Evolutionary conservation across 53 echinoderm and acorn worm genomes (phyloP).

Genomic region (Crossaster papposus): DNA sequence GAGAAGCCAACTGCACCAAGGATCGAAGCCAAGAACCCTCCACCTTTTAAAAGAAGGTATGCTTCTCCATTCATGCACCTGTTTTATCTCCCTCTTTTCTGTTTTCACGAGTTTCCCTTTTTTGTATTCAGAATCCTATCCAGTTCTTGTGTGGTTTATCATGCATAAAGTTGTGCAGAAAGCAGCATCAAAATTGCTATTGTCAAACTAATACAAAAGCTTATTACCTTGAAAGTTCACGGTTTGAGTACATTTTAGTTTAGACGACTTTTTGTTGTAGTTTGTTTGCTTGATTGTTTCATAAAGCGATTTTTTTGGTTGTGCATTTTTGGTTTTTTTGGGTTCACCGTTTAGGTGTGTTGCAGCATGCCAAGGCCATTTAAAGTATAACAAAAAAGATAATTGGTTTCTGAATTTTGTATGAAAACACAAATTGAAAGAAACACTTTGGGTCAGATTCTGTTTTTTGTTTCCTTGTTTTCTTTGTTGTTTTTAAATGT

Average conservation of each 20-base stretch:
- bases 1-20: conserved; percentile 85
- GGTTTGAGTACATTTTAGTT: not conserved
- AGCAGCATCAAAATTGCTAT: not conserved
- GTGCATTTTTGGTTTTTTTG: not conserved
- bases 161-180: not conserved
- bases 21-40: conserved; percentile 92
- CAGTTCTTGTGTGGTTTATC: not conserved
- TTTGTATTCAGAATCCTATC: no score
- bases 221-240: not conserved
- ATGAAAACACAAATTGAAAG: not conserved
- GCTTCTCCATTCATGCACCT: not conserved
- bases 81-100: no score
- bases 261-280: not conserved
- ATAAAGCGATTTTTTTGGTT: not conserved
- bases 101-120: not conserved
- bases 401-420: not conserved
- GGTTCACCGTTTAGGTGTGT: not conserved
- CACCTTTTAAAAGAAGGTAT: conserved; percentile 97
- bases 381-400: not conserved
- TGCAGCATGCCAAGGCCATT: not conserved
- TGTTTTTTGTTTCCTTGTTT: not conserved
- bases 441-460: not conserved
- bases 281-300: not conserved
- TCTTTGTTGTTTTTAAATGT: not conserved
- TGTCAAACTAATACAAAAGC: not conserved